Conservation (phyloP, 1,140 invertebrate genomes). For the Drosophila mayri region DNA sequence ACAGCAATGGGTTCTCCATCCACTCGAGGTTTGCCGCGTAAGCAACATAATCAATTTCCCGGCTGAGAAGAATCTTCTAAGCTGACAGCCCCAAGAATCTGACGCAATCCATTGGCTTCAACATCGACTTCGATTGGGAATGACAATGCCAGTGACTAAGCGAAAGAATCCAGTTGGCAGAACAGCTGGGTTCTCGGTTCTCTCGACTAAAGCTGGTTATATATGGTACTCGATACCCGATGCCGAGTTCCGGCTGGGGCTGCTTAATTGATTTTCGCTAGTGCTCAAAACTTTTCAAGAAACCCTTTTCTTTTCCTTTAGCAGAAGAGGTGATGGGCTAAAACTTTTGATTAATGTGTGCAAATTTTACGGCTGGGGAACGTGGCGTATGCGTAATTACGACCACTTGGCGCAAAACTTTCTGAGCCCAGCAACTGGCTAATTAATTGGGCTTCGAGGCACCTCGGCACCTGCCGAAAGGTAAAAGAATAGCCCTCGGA, state of each 20-base stretch:
- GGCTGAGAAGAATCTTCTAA: slow-evolving; percentile 30
- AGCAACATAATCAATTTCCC: slow-evolving; percentile 53
- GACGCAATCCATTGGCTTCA: slow-evolving; percentile 35
- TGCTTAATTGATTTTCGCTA: slow-evolving; percentile 66
- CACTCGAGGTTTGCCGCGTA: slow-evolving; percentile 28
- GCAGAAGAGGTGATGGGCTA: background rate
- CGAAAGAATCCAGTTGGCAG: slow-evolving; percentile 41
- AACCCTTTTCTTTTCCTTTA: slow-evolving; percentile 5
- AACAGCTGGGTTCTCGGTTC: slow-evolving; percentile 21
- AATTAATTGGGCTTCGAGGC: slow-evolving; percentile 67
- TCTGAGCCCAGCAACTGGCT: slow-evolving; percentile 34
- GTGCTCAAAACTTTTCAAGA: slow-evolving; percentile 33
- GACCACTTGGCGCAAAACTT: slow-evolving; percentile 52
- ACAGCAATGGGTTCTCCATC: slow-evolving; percentile 35
- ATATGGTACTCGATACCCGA: slow-evolving; percentile 2
- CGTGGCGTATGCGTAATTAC: slow-evolving; percentile 67
- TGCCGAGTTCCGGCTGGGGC: slow-evolving; percentile 22
- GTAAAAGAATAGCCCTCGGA: slow-evolving; percentile 53
- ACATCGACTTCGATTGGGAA: slow-evolving; percentile 9
- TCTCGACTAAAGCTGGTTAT: background rate
- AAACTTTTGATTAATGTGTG: slow-evolving; percentile 71
- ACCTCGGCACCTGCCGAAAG: slow-evolving; percentile 55
- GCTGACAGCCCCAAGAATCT: slow-evolving; percentile 31
- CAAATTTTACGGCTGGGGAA: slow-evolving; percentile 58
- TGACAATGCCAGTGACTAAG: slow-evolving; percentile 49